phyloP scores from a whole-genome alignment of 2,888 invertebrate species.

The Oegoconia quadripuncta region DNA sequence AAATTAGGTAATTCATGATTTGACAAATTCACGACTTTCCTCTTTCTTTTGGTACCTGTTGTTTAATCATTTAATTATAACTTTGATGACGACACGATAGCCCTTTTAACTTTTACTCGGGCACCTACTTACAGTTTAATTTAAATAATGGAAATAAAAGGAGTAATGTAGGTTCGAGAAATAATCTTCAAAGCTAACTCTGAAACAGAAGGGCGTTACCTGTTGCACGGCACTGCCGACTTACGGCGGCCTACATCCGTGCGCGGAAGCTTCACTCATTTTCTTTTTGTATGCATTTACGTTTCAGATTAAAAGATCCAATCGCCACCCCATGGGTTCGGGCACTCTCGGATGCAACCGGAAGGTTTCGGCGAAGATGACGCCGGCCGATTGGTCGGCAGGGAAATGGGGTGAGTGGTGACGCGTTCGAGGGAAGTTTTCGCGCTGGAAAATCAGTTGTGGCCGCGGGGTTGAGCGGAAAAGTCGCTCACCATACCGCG shows the following conservation, averaged over 20 bases:
- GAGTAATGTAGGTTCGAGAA: no score
- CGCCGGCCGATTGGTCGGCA: constrained; percentile 52
- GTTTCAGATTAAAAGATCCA: constrained; percentile 78
- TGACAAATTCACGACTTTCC: constrained; percentile 29
- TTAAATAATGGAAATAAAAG: no score
- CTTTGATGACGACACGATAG: no score
- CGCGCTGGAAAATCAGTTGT: constrained; percentile 72
- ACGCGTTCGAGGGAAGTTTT: constrained; percentile 74
- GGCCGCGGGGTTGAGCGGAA: constrained; percentile 57
- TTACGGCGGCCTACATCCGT: constrained; percentile 46
- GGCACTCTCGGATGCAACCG: constrained; percentile 51
- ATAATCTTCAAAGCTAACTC: no score
- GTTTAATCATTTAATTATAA: background rate
- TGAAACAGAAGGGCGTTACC: constrained; percentile 46
- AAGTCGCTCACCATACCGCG: constrained; percentile 53
- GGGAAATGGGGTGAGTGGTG: constrained; percentile 66
- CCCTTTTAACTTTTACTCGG: no score
- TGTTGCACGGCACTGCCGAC: constrained; percentile 50
- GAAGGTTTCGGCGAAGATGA: constrained; percentile 41
- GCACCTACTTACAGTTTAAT: no score
- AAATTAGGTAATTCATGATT: constrained; percentile 54
- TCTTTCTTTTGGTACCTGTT: constrained; percentile 18
- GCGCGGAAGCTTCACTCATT: constrained; percentile 56
- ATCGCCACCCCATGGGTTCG: constrained; percentile 66
- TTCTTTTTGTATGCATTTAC: constrained; percentile 76